Conservation (phyloP, 2,888 invertebrate species). For the Drosophila ezoana region DNA sequence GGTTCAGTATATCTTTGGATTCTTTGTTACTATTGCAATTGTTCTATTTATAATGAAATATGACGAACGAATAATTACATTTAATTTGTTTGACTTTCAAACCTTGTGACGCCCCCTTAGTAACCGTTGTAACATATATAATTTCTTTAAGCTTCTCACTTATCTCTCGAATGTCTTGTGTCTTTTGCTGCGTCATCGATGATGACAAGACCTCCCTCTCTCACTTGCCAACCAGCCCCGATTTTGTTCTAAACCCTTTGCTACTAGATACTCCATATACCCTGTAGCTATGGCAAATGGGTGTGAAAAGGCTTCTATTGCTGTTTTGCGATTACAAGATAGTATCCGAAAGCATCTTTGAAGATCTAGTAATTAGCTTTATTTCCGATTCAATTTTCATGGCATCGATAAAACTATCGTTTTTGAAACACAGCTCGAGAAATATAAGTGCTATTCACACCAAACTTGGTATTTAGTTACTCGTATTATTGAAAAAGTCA, state of each 20-base stretch:
- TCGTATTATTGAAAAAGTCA: too few species aligned
- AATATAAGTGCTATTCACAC: too few species aligned
- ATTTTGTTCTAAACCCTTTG: not conserved
- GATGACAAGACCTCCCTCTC: conserved; percentile 1
- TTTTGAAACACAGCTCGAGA: too few species aligned
- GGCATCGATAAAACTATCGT: too few species aligned
- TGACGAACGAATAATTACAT: not conserved
- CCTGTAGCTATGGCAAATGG: not conserved
- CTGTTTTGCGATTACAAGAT: not conserved
- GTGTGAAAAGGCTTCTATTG: not conserved
- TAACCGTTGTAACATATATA: not conserved
- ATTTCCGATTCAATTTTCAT: too few species aligned
- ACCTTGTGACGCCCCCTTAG: conserved; percentile 1
- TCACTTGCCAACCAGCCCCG: not conserved
- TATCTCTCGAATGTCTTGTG: not conserved
- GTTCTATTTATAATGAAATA: not conserved
- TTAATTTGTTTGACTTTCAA: not conserved
- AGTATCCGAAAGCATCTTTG: not conserved
- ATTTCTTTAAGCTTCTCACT: not conserved
- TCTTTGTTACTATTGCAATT: not conserved
- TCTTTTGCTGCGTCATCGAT: conserved; percentile 28
- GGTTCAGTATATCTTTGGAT: not conserved
- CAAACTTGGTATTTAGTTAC: too few species aligned
- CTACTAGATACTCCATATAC: not conserved
- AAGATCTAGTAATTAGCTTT: too few species aligned